Base-by-base conservation (phyloP, 2,113 vertebrate genomes). In the Burhinus bistriatus region DNA sequence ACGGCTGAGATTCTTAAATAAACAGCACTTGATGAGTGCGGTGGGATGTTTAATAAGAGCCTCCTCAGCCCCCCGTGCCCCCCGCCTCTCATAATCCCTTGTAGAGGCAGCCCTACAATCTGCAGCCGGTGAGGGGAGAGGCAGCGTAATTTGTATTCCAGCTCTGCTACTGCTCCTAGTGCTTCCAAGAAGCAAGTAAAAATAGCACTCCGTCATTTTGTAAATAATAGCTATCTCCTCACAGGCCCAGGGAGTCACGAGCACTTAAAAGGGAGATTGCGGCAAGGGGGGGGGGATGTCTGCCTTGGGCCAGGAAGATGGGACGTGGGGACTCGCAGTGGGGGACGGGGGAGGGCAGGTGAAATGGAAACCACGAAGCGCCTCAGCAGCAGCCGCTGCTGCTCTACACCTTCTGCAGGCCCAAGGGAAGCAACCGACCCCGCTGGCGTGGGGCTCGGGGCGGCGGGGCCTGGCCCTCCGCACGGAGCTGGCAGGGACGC, bases 141-240 rank as follows among this genome's bases (percentile, higher is more conserved):
- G 71, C 78, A 34, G 25, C 1, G 23, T 88, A 3, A 96, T 97
- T 95, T 78, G 87, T 88, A 95, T 96, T 91, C 90, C 86, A 49
- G 93, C 75, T 52, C 90, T 34, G 96, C 90, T 21, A 3, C 92
- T 81, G 93, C 90, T 90, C 52, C 86, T n/a, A 30, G 83, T n/a
- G 90, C 90, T 96, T 96, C 96, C 90, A 66, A 93, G 93, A 84
- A 89, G 92, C 59, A 3, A 94, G 92, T 95, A 97, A 97, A 97
- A 97, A 97, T 97, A 97, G 96, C 95, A 42, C 90, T 91, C 93
- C 4, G 13, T 96, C 95, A 87, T 95, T 91, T 93, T 59, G 97
- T 95, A 96, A 97, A 97, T 97, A 97, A 97, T 71, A 95, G 82
- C 94, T 44, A 14, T 94, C 78, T 73, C 78, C 94, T 95, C 66